Evolutionary conservation across 1,140 invertebrate species (phyloP).

Genomic region (Papilio polytes): DNA sequence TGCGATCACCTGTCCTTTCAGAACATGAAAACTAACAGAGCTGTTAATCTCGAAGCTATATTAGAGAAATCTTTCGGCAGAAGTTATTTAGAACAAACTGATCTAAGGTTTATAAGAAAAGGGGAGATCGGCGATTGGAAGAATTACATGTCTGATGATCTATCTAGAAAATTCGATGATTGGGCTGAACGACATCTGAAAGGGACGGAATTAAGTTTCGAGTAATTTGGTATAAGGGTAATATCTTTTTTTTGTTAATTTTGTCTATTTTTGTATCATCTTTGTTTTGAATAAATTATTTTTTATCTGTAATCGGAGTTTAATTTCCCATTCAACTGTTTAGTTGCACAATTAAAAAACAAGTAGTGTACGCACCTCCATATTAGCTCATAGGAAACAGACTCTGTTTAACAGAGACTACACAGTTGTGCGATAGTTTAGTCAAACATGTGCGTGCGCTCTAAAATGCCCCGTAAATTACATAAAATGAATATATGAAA

Average conservation of each 20-base stretch:
- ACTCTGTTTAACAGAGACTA: too few species aligned
- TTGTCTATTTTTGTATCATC: background rate
- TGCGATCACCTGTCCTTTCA: slow-evolving; percentile 91
- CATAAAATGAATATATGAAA: too few species aligned
- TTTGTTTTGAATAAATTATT: background rate
- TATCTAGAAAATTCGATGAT: slow-evolving; percentile 88
- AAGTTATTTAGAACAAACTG: slow-evolving; percentile 81
- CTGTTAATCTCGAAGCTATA: slow-evolving; percentile 88
- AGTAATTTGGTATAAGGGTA: slow-evolving; percentile 63
- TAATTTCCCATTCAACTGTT: background rate
- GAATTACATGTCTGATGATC: slow-evolving; percentile 90
- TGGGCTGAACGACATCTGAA: slow-evolving; percentile 89
- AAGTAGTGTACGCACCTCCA: too few species aligned
- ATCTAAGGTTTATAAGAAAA: slow-evolving; percentile 90
- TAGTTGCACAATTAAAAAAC: too few species aligned
- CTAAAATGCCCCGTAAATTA: too few species aligned
- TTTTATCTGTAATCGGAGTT: background rate
- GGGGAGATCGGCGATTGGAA: slow-evolving; percentile 94
- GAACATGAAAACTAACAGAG: slow-evolving; percentile 92
- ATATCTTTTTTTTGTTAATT: slow-evolving; percentile 39
- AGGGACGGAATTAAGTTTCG: slow-evolving; percentile 86
- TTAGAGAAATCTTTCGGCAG: slow-evolving; percentile 83
- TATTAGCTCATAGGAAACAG: too few species aligned
- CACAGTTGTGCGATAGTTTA: too few species aligned
- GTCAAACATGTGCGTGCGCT: too few species aligned